Percentiles rank a stretch among this genome's conserved stretches.
Evolutionary conservation across 2,888 invertebrate species (phyloP).

Genomic region (Pherbina coryleti): DNA sequence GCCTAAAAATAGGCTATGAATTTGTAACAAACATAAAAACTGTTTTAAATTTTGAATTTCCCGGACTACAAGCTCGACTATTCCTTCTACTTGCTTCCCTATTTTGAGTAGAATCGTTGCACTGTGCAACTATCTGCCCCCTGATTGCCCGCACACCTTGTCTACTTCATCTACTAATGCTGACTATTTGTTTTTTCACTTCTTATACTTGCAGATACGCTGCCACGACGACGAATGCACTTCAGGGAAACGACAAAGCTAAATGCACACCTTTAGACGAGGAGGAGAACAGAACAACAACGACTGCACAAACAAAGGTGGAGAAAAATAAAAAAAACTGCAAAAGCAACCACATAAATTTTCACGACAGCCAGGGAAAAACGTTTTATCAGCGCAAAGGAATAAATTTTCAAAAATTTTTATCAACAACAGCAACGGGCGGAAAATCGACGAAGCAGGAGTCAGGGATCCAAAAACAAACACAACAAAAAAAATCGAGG

Average conservation of each 20-base stretch:
- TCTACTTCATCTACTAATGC: conserved; percentile 12
- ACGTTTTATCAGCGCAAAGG: conserved; percentile 28
- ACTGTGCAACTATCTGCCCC: background rate
- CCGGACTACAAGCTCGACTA: too few relatives aligned
- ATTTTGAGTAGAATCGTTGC: background rate
- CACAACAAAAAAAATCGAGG: background rate
- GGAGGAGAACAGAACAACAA: background rate
- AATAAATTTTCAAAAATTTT: conserved; percentile 32
- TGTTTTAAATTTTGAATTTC: too few relatives aligned
- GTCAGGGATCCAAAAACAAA: background rate
- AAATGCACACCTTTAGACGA: too few relatives aligned
- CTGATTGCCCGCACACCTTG: background rate
- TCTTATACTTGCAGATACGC: conserved; percentile 18
- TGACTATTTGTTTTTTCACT: conserved; percentile 1
- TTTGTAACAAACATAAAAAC: too few relatives aligned
- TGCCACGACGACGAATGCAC: conserved; percentile 15
- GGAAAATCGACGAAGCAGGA: conserved; percentile 13
- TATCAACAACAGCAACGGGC: conserved; percentile 15
- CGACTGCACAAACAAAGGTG: background rate
- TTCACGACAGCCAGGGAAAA: conserved; percentile 8
- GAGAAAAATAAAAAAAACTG: background rate
- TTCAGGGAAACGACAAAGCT: conserved; percentile 4
- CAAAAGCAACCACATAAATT: conserved; percentile 29
- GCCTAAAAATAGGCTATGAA: too few relatives aligned
- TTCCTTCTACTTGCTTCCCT: background rate